Percentiles rank a stretch among this genome's conserved stretches.
These are phyloP conservation scores for Bungarus multicinctus DNA, from an alignment of 2,113 vertebrate genomes.

Conservation along the genomic window DNA sequence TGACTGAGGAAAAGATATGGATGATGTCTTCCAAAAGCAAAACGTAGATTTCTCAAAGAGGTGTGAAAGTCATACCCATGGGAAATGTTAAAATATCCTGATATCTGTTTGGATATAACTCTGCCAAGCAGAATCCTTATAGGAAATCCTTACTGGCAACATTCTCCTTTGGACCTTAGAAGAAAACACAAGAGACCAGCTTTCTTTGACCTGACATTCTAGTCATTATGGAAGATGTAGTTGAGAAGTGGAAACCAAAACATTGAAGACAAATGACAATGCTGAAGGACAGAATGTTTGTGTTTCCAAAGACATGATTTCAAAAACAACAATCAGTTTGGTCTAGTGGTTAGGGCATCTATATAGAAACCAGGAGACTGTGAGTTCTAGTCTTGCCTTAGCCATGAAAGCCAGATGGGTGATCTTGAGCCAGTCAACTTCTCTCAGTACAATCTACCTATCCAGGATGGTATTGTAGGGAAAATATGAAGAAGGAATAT, in stretches of 20 bases:
- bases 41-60: neutral
- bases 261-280: neutral
- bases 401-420: too few species aligned
- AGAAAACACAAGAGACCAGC: neutral
- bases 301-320: neutral
- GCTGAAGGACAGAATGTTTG: neutral
- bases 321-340: neutral
- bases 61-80: neutral
- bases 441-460: too few species aligned
- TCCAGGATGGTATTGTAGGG: too few species aligned
- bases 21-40: neutral
- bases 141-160: neutral
- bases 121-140: neutral
- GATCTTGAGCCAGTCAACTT: too few species aligned
- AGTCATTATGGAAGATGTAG: neutral
- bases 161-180: neutral
- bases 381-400: too few species aligned
- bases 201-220: neutral
- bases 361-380: too few species aligned
- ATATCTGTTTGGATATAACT: neutral
- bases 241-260: neutral
- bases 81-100: neutral
- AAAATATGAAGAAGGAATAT: too few species aligned
- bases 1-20: neutral
- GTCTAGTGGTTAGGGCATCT: too few species aligned